Evolutionary conservation across 2,888 invertebrate genomes (phyloP).

Genomic region (Lordiphosa fenestrarum): DNA sequence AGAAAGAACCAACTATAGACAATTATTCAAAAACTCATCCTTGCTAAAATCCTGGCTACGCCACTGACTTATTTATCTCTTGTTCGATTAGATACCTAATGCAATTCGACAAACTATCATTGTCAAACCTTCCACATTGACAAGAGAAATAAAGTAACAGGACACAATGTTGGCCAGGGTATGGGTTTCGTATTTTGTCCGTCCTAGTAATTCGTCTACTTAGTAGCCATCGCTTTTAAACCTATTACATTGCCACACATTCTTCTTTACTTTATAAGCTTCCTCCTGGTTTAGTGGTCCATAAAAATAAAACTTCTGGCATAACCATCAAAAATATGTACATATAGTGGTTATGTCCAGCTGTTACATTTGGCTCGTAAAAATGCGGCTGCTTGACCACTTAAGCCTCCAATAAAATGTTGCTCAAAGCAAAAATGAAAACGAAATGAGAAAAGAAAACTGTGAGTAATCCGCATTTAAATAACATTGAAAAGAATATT

Average conservation of each 20-base stretch:
- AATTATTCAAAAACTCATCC: too few relatives aligned
- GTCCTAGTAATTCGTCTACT: not conserved
- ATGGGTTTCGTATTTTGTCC: too few relatives aligned
- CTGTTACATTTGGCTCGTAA: slow-evolving; percentile 8
- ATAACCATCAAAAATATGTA: slow-evolving; percentile 9
- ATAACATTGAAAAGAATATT: not conserved
- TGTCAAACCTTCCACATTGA: too few relatives aligned
- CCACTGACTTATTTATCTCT: too few relatives aligned
- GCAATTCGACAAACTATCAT: too few relatives aligned
- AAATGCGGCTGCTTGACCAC: slow-evolving; percentile 8
- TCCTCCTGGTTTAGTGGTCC: slow-evolving; percentile 3
- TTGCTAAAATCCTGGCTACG: too few relatives aligned
- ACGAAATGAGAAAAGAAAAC: not conserved
- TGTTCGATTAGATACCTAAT: too few relatives aligned
- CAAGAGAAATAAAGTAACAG: too few relatives aligned
- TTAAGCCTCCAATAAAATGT: slow-evolving; percentile 4
- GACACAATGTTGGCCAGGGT: too few relatives aligned
- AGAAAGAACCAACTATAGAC: too few relatives aligned
- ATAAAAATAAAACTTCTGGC: slow-evolving; percentile 8
- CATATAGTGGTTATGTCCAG: slow-evolving; percentile 12
- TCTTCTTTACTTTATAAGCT: slow-evolving; percentile 6
- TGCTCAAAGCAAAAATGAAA: slow-evolving; percentile 1
- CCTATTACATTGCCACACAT: not conserved
- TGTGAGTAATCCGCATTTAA: slow-evolving; percentile 5
- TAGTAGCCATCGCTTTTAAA: slow-evolving; percentile 1